These are phyloP conservation scores for Pseudoatta argentina DNA, from an alignment of 1,140 invertebrate genomes.

Conservation along the genomic window DNA sequence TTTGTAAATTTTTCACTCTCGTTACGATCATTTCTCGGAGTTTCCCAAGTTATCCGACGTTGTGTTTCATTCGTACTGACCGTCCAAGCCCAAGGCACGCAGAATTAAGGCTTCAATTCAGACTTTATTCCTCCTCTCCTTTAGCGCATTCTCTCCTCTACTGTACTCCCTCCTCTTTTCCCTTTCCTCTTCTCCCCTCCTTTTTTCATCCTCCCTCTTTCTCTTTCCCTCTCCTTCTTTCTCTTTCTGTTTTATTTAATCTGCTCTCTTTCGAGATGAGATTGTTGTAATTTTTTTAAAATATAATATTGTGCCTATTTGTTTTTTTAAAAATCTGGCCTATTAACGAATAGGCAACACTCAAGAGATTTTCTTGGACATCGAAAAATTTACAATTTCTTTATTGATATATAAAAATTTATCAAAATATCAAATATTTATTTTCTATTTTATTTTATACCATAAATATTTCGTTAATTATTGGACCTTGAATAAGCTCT, in stretches of 20 bases:
- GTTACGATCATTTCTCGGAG: not conserved
- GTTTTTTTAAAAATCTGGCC: not conserved
- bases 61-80: slow-evolving; percentile 45
- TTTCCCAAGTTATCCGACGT: not conserved
- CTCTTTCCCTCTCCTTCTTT: not conserved
- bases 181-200: not conserved
- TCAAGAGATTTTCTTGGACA: too few species aligned
- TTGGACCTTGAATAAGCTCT: too few species aligned
- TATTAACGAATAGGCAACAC: not conserved
- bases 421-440: not conserved
- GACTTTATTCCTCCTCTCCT: slow-evolving; percentile 63
- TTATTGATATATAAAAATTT: not conserved
- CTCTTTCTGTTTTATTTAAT: not conserved
- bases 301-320: too few species aligned
- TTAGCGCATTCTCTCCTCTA: slow-evolving; percentile 25
- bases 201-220: not conserved
- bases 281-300: not conserved
- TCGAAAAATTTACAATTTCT: not conserved
- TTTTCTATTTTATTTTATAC: not conserved
- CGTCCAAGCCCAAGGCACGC: slow-evolving; percentile 32
- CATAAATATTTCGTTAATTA: not conserved
- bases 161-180: slow-evolving; percentile 18
- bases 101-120: slow-evolving; percentile 58
- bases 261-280: not conserved
- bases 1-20: not conserved